phyloP scores from a whole-genome alignment of 2,113 vertebrate species.

The Dendropsophus ebraccatus region DNA sequence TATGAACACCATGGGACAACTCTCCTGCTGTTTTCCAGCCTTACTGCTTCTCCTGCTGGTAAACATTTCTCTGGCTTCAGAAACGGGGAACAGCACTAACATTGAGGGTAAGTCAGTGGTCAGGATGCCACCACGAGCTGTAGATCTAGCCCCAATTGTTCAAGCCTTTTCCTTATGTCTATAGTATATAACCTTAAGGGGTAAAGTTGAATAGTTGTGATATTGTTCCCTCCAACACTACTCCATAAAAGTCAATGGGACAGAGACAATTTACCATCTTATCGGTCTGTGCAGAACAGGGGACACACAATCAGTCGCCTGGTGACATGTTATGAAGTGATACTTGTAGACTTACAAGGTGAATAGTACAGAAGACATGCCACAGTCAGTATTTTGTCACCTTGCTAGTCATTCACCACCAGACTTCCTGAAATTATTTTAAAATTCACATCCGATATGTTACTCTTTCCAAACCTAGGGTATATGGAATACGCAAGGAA shows the following conservation, averaged over 20 bases:
- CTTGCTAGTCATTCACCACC: too few species aligned
- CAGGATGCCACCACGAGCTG: not conserved
- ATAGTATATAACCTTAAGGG: not conserved
- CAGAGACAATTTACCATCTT: too few species aligned
- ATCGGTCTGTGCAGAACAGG: too few species aligned
- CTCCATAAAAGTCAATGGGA: not conserved
- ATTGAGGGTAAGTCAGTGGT: not conserved
- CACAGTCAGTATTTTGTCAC: too few species aligned
- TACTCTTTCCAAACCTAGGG: too few species aligned
- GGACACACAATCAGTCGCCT: too few species aligned
- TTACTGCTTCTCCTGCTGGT: constrained; percentile 58
- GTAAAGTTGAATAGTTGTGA: not conserved
- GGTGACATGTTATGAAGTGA: too few species aligned
- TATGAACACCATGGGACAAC: not conserved
- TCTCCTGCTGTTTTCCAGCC: constrained; percentile 2
- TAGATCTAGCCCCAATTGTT: not conserved
- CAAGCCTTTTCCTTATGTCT: not conserved
- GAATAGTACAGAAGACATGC: too few species aligned
- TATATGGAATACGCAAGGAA: too few species aligned
- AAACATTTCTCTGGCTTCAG: not conserved
- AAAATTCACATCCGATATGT: too few species aligned
- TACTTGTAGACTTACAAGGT: too few species aligned
- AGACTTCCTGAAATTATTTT: too few species aligned
- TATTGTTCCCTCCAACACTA: not conserved
- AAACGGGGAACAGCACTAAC: not conserved